These are phyloP conservation scores for Molothrus ater DNA, from an alignment of 2,797 vertebrate genomes.

Conservation along the genomic window DNA sequence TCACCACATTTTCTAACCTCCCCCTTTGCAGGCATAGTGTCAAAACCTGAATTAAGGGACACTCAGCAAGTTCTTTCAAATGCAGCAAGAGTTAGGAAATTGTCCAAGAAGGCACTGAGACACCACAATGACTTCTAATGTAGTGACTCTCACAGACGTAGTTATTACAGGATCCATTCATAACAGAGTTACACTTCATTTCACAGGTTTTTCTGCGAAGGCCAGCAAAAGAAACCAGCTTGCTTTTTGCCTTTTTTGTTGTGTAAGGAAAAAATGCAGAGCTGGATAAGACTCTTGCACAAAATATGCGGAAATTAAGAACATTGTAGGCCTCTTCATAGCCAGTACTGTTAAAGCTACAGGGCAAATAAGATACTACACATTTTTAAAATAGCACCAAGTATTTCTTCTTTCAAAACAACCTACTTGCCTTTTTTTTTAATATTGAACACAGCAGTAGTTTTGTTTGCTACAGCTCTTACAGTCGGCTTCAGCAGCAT, in stretches of 20 bases:
- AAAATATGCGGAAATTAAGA: background rate
- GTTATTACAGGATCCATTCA: background rate
- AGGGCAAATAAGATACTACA: background rate
- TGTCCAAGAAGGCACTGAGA: background rate
- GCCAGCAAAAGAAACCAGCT: background rate
- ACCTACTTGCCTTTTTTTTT: background rate
- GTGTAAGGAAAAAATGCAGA: background rate
- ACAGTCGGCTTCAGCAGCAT: background rate
- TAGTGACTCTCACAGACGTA: background rate
- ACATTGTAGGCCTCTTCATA: background rate
- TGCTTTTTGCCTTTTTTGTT: background rate
- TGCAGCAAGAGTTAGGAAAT: background rate
- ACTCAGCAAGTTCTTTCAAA: background rate
- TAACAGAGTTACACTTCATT: background rate
- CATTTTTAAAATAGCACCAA: background rate
- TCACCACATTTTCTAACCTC: background rate
- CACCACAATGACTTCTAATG: background rate
- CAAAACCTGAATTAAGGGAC: background rate
- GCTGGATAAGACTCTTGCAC: background rate
- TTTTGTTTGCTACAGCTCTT: background rate
- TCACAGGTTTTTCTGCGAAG: conserved; percentile 1
- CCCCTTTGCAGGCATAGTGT: background rate
- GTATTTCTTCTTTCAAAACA: background rate
- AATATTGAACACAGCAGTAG: background rate
- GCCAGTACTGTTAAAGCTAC: background rate